Base-by-base conservation (phyloP, 2,113 vertebrate species). In the Lipophrys pholis region DNA sequence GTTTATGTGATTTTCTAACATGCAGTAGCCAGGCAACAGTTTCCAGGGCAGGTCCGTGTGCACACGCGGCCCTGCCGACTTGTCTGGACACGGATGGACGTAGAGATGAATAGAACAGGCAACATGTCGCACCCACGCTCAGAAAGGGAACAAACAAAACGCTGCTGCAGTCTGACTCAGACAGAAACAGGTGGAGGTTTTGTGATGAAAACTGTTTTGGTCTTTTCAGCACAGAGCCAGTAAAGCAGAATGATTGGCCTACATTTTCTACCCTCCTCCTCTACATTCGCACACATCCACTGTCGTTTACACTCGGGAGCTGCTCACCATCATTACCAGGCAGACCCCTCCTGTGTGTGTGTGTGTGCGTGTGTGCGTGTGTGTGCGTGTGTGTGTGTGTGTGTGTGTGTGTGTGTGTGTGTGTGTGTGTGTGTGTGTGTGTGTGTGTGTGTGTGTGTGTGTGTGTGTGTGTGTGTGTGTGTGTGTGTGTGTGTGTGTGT, bases 211-310 rank as follows among this genome's bases (percentile, higher is more conserved):
- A 39, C 56, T 55, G 54, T 61, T 84, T 83, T 73, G 63, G 70
- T 49, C 76, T 81, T 87, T 87, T 80, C 60, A 83, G 57, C 75
- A 82, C 49, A 69, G 78, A 83, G 83, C 67, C 91, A 91, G 80
- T 79, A 88, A 79, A 92, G 91, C 90, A 93, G 88, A 94, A 93
- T 81, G 50, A 93, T 91, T 88, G 90, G 79, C 93, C 89, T 90
- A 91, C 72, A 87, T 94, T 80, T 78, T 41, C 35, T 38, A 46
- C 30, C 35, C 52, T 16, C 50, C 52, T 68, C 60, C 49, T 78
- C 56, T 48, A 57, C 69, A 55, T 76, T 56, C 69, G 69, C 59
- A 12, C 65, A 67, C 15, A 64, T 69, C 59, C 66, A 56, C n/a
- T 9, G 8, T 78, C 63, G 10, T 69, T 70, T 46, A 73, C 64